Evolutionary conservation across 2,797 vertebrate species (phyloP), one percentile per base, ranked within the genome.

Genomic region (Anguilla obscura): DNA sequence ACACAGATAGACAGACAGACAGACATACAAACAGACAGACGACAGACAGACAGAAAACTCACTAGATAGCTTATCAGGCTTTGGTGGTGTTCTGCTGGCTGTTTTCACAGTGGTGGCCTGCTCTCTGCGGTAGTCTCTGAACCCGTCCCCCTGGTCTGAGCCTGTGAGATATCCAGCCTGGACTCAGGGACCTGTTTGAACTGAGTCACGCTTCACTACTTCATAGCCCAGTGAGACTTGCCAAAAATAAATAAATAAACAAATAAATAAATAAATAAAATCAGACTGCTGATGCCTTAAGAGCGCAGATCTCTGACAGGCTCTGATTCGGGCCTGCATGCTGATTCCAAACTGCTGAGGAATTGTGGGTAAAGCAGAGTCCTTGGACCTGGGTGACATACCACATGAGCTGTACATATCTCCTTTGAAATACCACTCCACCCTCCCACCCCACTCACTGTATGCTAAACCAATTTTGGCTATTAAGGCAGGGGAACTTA

Each of bases 261-360:
- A 0, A 87, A 84, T 10, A 36, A 50, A 71, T 60, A 87, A 85
- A 7, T 14, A 40, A 30, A 89, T 87, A 83, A 87, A 56, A 89
- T 87, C 85, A 82, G 83, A 87, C 85, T 79, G 71, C 82, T 80
- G 80, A 88, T 56, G 56, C 85, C 52, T 66, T 85, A 85, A 90
- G 80, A 86, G 84, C 84, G 66, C 16, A 89, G 89, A 89, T 58
- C 84, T 71, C 56, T 89, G 87, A 91, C 89, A 88, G 90, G 89
- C 90, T 85, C 85, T 87, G 89, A 88, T 71, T 82, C 89, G 88
- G 86, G 56, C 76, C 66, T 74, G 71, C 87, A 89, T 91, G 87
- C 88, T 86, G 90, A 91, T 91, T 89, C 90, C 83, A 89, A 66
- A 76, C 80, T 21, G 60, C 85, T 87, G 87, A 74, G 87, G 83